Evolutionary conservation across 2,113 vertebrate species (phyloP).

Genomic region (Eulemur macaco): DNA sequence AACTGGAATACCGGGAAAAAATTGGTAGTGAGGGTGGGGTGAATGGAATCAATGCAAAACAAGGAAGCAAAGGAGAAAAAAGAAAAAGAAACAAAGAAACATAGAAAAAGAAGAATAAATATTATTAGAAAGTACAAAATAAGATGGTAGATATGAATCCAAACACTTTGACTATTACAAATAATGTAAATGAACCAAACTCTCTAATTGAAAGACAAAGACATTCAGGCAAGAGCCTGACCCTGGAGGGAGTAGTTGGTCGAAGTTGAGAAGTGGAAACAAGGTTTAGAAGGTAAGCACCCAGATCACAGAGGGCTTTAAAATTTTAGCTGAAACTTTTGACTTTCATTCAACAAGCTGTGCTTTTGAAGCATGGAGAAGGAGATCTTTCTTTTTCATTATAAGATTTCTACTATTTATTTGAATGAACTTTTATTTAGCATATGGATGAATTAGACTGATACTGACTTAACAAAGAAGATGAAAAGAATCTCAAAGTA

Average conservation of each 20-base stretch:
- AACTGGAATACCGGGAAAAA: neutral
- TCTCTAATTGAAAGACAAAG: conserved; percentile 16
- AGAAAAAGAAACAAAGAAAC: neutral
- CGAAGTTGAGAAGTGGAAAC: neutral
- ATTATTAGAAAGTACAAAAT: neutral
- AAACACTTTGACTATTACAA: neutral
- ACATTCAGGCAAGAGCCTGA: neutral
- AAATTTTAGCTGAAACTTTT: neutral
- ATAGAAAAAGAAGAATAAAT: neutral
- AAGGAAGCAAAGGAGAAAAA: neutral
- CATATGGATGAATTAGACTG: neutral
- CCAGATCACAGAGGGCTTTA: neutral
- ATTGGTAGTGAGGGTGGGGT: neutral
- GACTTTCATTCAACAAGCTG: neutral
- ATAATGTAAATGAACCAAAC: neutral
- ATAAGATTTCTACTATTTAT: neutral
- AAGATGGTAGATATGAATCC: conserved; percentile 2
- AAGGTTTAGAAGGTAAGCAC: neutral
- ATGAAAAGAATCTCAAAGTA: conserved; percentile 24
- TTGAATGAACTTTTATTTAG: conserved; percentile 16
- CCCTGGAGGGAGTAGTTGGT: neutral
- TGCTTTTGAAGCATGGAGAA: neutral
- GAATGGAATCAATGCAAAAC: neutral
- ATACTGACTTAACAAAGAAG: neutral
- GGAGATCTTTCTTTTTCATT: neutral